phyloP scores from a whole-genome alignment of 2,888 invertebrate genomes.

The Camptogramma bilineatum region DNA sequence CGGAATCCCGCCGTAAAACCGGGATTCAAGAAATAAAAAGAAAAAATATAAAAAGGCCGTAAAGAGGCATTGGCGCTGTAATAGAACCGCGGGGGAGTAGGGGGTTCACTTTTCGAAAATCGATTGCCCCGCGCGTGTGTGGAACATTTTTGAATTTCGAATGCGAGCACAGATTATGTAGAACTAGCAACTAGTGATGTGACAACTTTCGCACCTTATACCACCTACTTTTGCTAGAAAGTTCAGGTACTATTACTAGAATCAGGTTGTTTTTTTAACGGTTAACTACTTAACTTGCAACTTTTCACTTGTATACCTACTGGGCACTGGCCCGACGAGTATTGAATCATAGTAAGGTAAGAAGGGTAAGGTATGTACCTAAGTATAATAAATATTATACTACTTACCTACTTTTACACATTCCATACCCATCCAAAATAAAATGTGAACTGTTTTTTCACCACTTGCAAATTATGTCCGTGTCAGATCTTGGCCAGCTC shows the following conservation, averaged over 20 bases:
- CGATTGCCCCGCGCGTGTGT: slow-evolving; percentile 80
- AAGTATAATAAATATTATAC: too few species aligned
- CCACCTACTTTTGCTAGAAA: background rate
- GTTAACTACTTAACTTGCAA: background rate
- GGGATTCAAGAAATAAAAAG: slow-evolving; percentile 64
- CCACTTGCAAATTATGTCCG: slow-evolving; percentile 11
- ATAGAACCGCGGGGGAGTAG: slow-evolving; percentile 57
- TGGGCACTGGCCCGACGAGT: background rate
- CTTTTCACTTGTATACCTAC: background rate
- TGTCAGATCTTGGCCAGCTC: slow-evolving; percentile 31
- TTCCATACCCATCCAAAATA: background rate
- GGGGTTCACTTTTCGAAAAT: slow-evolving; percentile 72
- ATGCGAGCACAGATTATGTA: slow-evolving; percentile 13
- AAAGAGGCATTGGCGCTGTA: slow-evolving; percentile 65
- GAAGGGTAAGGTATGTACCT: too few species aligned
- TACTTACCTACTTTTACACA: too few species aligned
- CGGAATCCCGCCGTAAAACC: slow-evolving; percentile 52
- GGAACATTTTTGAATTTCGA: slow-evolving; percentile 72
- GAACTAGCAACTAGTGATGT: background rate
- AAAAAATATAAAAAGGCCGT: slow-evolving; percentile 68
- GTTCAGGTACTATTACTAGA: background rate
- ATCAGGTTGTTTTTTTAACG: background rate
- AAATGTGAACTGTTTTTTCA: background rate
- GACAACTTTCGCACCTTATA: background rate
- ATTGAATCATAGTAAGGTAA: background rate